Conservation (phyloP, 2,888 invertebrate species). For the Cephus runcator region DNA sequence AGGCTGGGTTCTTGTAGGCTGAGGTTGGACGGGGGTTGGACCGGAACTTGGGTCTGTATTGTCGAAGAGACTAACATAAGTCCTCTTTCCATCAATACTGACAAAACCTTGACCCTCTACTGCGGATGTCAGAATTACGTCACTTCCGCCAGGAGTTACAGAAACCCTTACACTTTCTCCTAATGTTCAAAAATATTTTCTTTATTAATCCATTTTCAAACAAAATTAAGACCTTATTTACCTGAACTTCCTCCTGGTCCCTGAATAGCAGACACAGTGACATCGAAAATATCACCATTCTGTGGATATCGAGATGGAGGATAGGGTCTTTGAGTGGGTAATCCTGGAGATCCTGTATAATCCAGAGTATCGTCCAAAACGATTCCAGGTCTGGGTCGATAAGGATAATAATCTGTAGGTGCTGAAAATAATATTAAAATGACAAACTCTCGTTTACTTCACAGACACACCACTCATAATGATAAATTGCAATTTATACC, state of each 20-base stretch:
- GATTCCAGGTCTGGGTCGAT: slow-evolving; percentile 85
- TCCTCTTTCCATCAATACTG: slow-evolving; percentile 90
- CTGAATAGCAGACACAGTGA: slow-evolving; percentile 89
- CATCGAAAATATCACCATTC: slow-evolving; percentile 85
- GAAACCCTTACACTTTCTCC: slow-evolving; percentile 58
- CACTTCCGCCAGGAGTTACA: slow-evolving; percentile 61
- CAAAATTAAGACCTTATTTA: neutral
- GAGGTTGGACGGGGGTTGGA: slow-evolving; percentile 55
- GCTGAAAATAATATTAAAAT: neutral
- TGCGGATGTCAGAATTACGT: slow-evolving; percentile 81
- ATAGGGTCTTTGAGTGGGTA: slow-evolving; percentile 68
- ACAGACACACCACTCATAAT: neutral
- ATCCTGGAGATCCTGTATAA: slow-evolving; percentile 60
- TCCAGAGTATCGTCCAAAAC: slow-evolving; percentile 79
- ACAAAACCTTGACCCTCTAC: slow-evolving; percentile 87
- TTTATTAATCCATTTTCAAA: slow-evolving; percentile 4
- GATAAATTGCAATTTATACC: slow-evolving; percentile 27
- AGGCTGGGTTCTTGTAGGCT: slow-evolving; percentile 58
- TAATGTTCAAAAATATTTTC: slow-evolving; percentile 8
- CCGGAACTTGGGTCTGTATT: slow-evolving; percentile 67
- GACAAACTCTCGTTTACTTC: neutral
- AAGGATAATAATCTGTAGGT: slow-evolving; percentile 65
- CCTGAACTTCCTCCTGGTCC: slow-evolving; percentile 74
- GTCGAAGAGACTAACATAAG: slow-evolving; percentile 87
- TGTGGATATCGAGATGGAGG: slow-evolving; percentile 61